Evolutionary conservation across 2,797 vertebrate species (phyloP), one percentile per base, ranked within the genome.

Genomic region (Acanthiza pusilla): DNA sequence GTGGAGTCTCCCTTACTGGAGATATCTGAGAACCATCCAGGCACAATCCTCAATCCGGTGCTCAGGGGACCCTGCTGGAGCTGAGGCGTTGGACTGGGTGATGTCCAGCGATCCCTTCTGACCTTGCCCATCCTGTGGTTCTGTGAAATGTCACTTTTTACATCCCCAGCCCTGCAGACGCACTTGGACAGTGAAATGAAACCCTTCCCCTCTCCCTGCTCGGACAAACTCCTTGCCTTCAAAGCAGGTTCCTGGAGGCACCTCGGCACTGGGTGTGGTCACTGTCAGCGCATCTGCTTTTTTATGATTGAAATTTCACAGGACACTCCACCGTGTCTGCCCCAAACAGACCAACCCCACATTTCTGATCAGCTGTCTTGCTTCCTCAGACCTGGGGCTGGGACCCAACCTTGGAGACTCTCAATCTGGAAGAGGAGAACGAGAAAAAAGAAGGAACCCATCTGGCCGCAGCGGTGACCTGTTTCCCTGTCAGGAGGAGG

Each of bases 231-330:
- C n/a, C 45, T 38, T 36, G 36, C 36, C 36, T 89, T 91, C 63
- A n/a, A 9, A 68, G 7, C 7, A 32, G 34, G 50, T 6, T 45
- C 60, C 58, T 36, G 50, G 42, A 29, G 57, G 50, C 30, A 36
- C 34, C 50, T 57, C 1, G 3, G 47, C 1, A 19, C 34, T 4
- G 3, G 8, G 8, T 1, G 1, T 15, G 22, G 47, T 22, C 2
- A 1, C 60, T 65, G 19, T 40, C 51, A 30, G 51, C 1, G 2
- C 7, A 6, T 68, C 62, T 48, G 61, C 54, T 63, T 47, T 38
- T 25, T 19, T 13, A 9, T 43, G 43, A 45, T 10, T 5, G 45
- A 42, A 80, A 53, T 61, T n/a, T 67, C 50, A 16, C n/a, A 26
- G 25, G 29, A 71, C 5, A 53, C 7, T 19, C 34, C 3, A 0